Percentiles rank a stretch among this genome's conserved stretches.
Evolutionary conservation across 2,113 vertebrate genomes (phyloP).

Genomic region (Lonchura striata): DNA sequence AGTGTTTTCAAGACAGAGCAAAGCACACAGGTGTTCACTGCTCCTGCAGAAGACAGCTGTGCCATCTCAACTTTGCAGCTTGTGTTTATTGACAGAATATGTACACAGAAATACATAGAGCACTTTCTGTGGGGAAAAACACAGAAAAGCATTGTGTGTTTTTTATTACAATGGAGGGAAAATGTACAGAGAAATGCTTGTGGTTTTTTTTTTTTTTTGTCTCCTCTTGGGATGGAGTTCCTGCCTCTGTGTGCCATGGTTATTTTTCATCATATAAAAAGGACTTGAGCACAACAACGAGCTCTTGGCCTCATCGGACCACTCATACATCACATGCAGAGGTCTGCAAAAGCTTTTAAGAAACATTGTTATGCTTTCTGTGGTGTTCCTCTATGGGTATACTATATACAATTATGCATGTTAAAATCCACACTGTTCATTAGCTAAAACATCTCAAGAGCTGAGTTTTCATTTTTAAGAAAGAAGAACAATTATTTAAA

Average conservation of each 20-base stretch:
- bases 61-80: neutral
- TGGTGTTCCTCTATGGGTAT: neutral
- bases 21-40: neutral
- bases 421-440: neutral
- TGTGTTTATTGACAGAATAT: neutral
- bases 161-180: neutral
- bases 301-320: neutral
- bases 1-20: neutral
- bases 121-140: neutral
- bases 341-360: neutral
- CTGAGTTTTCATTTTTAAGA: neutral
- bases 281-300: neutral
- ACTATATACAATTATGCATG: neutral
- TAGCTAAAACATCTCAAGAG: conserved; percentile 7
- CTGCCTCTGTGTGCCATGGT: neutral
- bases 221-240: neutral
- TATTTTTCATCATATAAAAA: neutral
- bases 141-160: neutral
- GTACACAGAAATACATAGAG: neutral
- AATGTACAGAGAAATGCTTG: neutral
- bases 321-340: neutral
- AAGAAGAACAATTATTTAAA: neutral
- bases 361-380: neutral
- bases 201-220: neutral
- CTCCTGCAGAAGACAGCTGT: neutral